Conservation (phyloP, 2,113 vertebrate species). For the Malurus alboscapulatus region DNA sequence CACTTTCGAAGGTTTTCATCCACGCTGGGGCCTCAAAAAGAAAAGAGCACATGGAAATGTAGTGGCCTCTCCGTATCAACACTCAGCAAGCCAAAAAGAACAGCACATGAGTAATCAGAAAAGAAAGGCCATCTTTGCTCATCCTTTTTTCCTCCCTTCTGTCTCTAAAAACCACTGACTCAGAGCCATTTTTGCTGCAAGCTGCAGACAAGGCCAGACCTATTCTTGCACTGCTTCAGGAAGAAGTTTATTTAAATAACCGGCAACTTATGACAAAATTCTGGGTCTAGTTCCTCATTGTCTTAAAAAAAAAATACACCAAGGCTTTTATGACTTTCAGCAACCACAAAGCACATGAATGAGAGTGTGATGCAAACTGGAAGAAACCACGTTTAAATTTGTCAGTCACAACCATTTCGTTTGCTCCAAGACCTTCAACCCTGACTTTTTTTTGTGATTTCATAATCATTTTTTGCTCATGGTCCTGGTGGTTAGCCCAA, state of each 20-base stretch:
- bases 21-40: conserved; percentile 46
- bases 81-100: background rate
- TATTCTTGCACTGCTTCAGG: background rate
- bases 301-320: background rate
- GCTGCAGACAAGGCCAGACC: background rate
- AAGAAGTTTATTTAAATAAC: background rate
- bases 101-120: background rate
- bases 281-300: background rate
- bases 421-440: background rate
- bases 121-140: background rate
- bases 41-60: background rate
- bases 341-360: background rate
- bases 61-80: background rate
- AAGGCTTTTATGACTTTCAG: background rate
- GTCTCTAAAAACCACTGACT: background rate
- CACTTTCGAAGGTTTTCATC: conserved; percentile 28
- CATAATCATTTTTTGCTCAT: background rate
- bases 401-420: background rate
- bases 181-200: background rate
- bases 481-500: background rate
- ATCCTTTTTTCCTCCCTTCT: background rate
- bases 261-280: background rate
- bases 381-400: background rate
- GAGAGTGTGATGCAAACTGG: background rate
- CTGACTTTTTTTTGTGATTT: background rate